Percentiles rank a stretch among this genome's conserved stretches.
These are phyloP conservation scores for Serranus cabrilla DNA, from an alignment of 2,797 vertebrate genomes.

Conservation along the genomic window DNA sequence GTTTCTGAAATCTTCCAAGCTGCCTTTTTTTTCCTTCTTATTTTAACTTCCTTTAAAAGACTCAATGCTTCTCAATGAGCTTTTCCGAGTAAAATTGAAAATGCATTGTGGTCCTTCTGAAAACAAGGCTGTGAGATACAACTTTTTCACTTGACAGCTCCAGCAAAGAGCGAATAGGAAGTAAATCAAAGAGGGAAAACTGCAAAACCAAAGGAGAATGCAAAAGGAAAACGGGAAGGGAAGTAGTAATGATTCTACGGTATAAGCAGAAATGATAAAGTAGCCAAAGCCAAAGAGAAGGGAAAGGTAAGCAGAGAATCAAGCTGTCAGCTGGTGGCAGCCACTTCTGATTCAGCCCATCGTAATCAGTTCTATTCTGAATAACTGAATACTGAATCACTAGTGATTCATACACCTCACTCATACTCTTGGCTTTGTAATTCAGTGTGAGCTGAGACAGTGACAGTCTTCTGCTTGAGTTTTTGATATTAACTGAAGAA, in stretches of 20 bases:
- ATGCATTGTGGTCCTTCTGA: background rate
- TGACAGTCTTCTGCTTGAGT: background rate
- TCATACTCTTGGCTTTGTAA: constrained; percentile 30
- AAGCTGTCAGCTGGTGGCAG: constrained; percentile 43
- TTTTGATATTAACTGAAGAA: constrained; percentile 37
- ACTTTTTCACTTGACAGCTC: background rate
- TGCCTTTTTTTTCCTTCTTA: constrained; percentile 16
- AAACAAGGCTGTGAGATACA: constrained; percentile 12
- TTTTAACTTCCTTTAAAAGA: constrained; percentile 23
- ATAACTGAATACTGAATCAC: constrained; percentile 58
- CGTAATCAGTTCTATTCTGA: constrained; percentile 58
- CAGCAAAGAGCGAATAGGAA: background rate
- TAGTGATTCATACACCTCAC: constrained; percentile 41
- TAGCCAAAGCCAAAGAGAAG: constrained; percentile 17
- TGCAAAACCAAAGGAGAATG: background rate
- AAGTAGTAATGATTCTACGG: background rate
- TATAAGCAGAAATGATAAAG: constrained; percentile 18
- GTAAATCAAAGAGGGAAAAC: background rate
- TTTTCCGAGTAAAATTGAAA: background rate
- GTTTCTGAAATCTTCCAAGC: constrained; percentile 26
- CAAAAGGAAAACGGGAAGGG: background rate
- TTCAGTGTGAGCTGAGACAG: constrained; percentile 30
- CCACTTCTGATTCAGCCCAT: constrained; percentile 36
- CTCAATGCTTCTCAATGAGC: constrained; percentile 3
- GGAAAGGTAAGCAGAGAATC: constrained; percentile 29